These are phyloP conservation scores for Pluvialis apricaria DNA, from an alignment of 2,113 vertebrate genomes.

Conservation along the genomic window DNA sequence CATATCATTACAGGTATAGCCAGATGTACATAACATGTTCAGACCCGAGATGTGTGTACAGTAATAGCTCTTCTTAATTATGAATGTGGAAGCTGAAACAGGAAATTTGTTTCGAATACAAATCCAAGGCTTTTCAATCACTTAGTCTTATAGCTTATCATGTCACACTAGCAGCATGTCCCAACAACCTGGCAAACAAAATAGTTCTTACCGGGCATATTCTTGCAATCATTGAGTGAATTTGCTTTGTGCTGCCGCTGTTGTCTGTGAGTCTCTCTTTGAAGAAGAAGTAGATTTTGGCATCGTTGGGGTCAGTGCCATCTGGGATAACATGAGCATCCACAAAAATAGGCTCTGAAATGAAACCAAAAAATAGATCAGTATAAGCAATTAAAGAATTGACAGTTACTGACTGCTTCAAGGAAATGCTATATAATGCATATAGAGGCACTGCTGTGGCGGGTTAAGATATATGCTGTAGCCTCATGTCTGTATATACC, in stretches of 20 bases:
- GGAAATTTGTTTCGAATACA: neutral
- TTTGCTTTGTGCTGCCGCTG: slow-evolving; percentile 90
- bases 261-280: slow-evolving; percentile 91
- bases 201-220: slow-evolving; percentile 89
- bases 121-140: neutral
- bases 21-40: neutral
- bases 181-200: neutral
- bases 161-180: neutral
- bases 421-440: neutral
- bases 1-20: neutral
- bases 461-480: neutral
- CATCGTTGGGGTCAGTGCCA: slow-evolving; percentile 92
- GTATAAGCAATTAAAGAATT: neutral
- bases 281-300: slow-evolving; percentile 96
- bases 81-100: neutral
- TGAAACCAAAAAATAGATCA: neutral
- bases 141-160: neutral
- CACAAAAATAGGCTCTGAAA: slow-evolving; percentile 92
- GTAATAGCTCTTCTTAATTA: neutral
- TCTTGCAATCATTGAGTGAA: slow-evolving; percentile 95
- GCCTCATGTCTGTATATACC: neutral
- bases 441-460: neutral
- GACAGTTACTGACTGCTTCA: neutral
- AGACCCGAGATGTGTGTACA: neutral
- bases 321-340: slow-evolving; percentile 94